Evolutionary conservation across 2,797 vertebrate genomes (phyloP), one percentile per base, ranked within the genome.

Genomic region (Phoxinus dragarum): DNA sequence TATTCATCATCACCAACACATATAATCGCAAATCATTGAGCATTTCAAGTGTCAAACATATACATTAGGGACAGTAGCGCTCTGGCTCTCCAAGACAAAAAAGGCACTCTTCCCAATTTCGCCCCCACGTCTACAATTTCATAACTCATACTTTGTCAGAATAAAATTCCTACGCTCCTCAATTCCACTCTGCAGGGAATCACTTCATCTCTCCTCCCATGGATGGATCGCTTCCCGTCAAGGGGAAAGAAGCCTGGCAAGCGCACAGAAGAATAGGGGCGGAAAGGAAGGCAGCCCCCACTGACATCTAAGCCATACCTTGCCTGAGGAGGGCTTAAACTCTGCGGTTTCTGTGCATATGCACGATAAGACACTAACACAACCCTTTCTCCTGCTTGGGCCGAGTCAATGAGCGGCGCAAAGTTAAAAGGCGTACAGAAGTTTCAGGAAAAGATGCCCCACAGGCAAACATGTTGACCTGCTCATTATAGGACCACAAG

Each of bases 391-490:
- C 81, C 66, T 77, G 84, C 81, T 84, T 78, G 75, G 47, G 69
- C 69, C 88, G 90, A 89, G 83, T 71, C 56, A 86, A 89, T 86
- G 88, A 88, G 86, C 54, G 69, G 87, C 80, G 74, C 74, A 85
- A 87, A 89, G 89, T 91, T 92, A 91, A 87, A 92, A 90, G 90
- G 81, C 86, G 91, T 87, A 87, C 87, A 75, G 85, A 89, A 83
- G 90, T 66, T 91, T 87, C 86, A 83, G 88, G 91, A 11, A 72
- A 59, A 92, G 90, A 92, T 90, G 91, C 92, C 93, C 93, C 91
- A 75, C 49, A 92, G 92, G 93, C 92, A 88, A 95, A 93, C 90
- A 95, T 89, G 81, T 68, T 92, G 91, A 92, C 90, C 89, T 93
- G 94, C 96, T 94, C 92, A 94, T 87, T 91, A 86, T 91, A 86